Evolutionary conservation across 2,797 vertebrate genomes (phyloP).

Genomic region (Peromyscus aztecus): DNA sequence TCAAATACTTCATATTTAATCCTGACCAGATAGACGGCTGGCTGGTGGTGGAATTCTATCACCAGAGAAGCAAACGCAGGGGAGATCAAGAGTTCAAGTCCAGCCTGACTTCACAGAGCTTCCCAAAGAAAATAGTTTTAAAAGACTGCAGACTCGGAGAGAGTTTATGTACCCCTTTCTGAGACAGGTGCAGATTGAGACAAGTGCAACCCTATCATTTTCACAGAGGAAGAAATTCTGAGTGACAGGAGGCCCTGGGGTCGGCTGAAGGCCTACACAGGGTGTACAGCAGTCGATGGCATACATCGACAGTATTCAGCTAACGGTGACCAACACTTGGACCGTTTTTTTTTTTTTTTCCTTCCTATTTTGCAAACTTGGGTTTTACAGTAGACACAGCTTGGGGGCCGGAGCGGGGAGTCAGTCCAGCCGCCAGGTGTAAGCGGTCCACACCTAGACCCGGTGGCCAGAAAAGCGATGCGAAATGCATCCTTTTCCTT

Average conservation of each 20-base stretch:
- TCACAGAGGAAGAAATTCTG: background rate
- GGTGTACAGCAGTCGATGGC: background rate
- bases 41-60: background rate
- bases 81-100: background rate
- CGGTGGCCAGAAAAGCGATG: rapidly evolving
- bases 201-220: background rate
- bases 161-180: background rate
- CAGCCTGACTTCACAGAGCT: background rate
- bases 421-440: background rate
- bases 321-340: background rate
- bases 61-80: background rate
- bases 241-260: background rate
- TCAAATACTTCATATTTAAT: background rate
- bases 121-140: background rate
- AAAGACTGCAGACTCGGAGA: background rate
- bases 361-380: background rate
- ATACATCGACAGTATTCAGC: too few relatives aligned
- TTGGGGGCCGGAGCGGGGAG: background rate
- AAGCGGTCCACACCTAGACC: background rate
- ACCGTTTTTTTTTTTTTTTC: background rate
- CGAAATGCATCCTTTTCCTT: background rate
- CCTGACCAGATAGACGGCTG: background rate
- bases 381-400: background rate
- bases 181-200: background rate
- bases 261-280: background rate